These are phyloP conservation scores for Nyctalus aviator DNA, from an alignment of 2,797 vertebrate genomes.

Conservation along the genomic window DNA sequence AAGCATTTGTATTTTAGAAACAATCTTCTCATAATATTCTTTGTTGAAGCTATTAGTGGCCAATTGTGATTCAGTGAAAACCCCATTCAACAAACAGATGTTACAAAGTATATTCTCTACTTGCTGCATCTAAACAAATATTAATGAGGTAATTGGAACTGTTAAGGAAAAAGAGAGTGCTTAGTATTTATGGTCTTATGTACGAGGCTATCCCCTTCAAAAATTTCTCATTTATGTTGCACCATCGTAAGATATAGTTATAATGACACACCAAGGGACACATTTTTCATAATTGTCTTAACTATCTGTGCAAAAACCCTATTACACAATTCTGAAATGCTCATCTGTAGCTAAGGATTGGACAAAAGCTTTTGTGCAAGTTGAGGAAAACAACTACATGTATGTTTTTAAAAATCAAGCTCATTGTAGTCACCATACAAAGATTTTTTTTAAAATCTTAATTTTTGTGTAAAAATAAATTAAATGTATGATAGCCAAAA, in stretches of 20 bases:
- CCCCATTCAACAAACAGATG: conserved; percentile 87
- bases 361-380: conserved; percentile 61
- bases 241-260: conserved; percentile 56
- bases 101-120: conserved; percentile 85
- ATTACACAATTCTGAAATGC: conserved; percentile 17
- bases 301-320: conserved; percentile 58
- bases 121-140: conserved; percentile 86
- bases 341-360: conserved; percentile 29
- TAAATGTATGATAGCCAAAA: background rate
- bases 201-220: conserved; percentile 66
- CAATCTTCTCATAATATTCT: conserved; percentile 89
- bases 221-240: conserved; percentile 68
- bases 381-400: background rate
- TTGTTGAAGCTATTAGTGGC: conserved; percentile 87
- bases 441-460: background rate
- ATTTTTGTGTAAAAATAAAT: background rate
- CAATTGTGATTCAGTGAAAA: conserved; percentile 88
- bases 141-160: conserved; percentile 87
- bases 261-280: conserved; percentile 36
- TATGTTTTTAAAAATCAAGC: background rate
- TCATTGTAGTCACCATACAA: background rate
- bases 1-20: conserved; percentile 87
- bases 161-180: conserved; percentile 73
- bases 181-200: conserved; percentile 74
- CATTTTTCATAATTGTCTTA: conserved; percentile 70